Evolutionary conservation across 2,797 vertebrate genomes (phyloP), one percentile per base, ranked within the genome.

Genomic region (Enteromius paludinosus): DNA sequence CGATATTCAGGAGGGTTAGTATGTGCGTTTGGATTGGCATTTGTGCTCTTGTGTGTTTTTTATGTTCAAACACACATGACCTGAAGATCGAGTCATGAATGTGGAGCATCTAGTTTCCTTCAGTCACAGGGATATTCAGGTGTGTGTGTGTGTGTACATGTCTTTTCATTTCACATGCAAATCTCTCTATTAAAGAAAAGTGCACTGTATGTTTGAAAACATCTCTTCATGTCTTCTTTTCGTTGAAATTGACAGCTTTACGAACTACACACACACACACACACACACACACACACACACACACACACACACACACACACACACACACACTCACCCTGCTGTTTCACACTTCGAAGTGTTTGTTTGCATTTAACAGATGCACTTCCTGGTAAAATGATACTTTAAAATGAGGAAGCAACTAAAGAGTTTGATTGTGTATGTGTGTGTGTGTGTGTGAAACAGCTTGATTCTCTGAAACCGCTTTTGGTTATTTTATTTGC

Each of bases 341-440:
- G 15, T 43, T 76, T 59, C 35, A 61, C 54, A 20, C 73, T 25
- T 1, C 10, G 7, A 17, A 28, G 30, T 74, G 73, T 62, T 25
- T 28, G 4, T 75, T 47, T 47, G 17, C 10, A 45, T 30, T n/a
- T 45, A 59, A 61, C 23, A 61, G 5, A 62, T 47, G 17, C 41
- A 47, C 17, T 77, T 77, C 74, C 74, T 77, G 23, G 5, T 47
- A 41, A 52, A 64, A 12, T 64, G 0, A 45, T 62, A n/a, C 3
- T 73, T n/a, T 15, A 12, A 62, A 77, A 77, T 64, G 59, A 77
- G 74, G 74, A 77, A 77, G 17, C 10, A n/a, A 2, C 41, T n/a
- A 14, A n/a, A 15, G 17, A 30, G 10, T 33, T 20, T 33, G 45
- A 12, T 49, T 28, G 11, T 30, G 30, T 30, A 30, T 41, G 38